Base-by-base conservation (phyloP, 1,140 invertebrate genomes). In the Venturia canescens region DNA sequence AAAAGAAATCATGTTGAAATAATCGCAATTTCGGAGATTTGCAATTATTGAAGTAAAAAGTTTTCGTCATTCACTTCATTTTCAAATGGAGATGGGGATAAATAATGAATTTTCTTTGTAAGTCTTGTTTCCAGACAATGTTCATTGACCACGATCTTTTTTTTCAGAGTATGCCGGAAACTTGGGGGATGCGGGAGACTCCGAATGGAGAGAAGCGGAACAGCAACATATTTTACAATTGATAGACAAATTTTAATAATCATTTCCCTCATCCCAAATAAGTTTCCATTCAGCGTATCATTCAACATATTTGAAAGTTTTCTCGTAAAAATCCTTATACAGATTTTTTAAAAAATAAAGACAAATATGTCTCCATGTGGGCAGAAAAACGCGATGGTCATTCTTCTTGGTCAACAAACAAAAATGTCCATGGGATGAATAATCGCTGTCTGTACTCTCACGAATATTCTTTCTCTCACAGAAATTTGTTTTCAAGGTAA, bases 191-290 rank as follows among this genome's bases (percentile, higher is more conserved):
- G 96, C 94, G 27, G 96, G 96, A 69, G 95, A 96, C 86, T 92
- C 94, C 26, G 96, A 98, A 84, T 96, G 96, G 93, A 94, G 95
- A 87, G 95, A 97, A 90, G 94, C 96, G 86, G 97, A 98, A 86
- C 97, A 98, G 87, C 96, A 98, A 86, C 96, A 98, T 89, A 97
- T 99, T 88, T 90, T 98, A 80, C 96, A 98, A 90, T 93, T 99
- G 82, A 96, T 99, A 66, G 97, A 99, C 92, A 98, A 98, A 91
- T 99, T 99, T 93, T 98, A 94, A 95, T 81, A 83, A 76, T 82
- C 70, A 70, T 63, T 66, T 63, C 48, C 66, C 31, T 70, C 57
- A 34, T 31, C 27, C 34, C 16, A 79, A 38, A 60, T 31, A 21
- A 57, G 27, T 67, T 21, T 31, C 16, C 18, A 79, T 53, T 23